phyloP scores from a whole-genome alignment of 2,888 invertebrate species.

The Disparrhopalites patrizii region DNA sequence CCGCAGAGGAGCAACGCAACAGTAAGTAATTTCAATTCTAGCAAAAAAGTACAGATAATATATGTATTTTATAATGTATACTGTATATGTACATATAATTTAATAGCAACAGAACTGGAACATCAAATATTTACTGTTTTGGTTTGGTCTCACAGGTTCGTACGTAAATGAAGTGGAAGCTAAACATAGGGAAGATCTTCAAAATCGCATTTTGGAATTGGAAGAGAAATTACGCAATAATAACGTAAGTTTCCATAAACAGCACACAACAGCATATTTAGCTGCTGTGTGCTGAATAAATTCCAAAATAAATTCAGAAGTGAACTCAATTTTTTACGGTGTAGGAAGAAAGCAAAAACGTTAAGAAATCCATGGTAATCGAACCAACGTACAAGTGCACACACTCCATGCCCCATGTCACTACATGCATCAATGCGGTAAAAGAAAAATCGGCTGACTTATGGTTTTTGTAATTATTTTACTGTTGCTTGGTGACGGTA shows the following conservation, averaged over 20 bases:
- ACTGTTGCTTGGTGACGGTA: too few species aligned
- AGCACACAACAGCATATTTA: too few species aligned
- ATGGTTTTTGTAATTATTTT: too few species aligned
- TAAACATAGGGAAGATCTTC: conserved; percentile 7
- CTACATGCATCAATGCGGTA: conserved; percentile 17
- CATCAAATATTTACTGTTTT: neutral
- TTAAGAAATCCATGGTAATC: conserved; percentile 8
- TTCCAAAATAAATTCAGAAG: too few species aligned
- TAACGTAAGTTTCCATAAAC: conserved; percentile 18
- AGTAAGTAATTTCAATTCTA: too few species aligned
- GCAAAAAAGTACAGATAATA: conserved; percentile 12
- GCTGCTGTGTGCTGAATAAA: too few species aligned
- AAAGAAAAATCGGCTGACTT: too few species aligned
- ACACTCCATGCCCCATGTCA: conserved; percentile 21
- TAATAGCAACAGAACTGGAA: neutral
- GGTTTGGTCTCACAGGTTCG: neutral
- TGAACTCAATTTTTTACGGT: neutral
- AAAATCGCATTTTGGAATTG: conserved; percentile 6
- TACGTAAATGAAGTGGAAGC: conserved; percentile 7
- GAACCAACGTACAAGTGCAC: conserved; percentile 8
- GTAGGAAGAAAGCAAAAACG: neutral
- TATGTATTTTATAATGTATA: neutral
- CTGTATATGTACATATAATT: neutral
- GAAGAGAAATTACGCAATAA: conserved; percentile 16
- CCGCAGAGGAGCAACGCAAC: too few species aligned